Base-by-base conservation (phyloP, 2,888 invertebrate genomes). In the Gymnocheta viridis region DNA sequence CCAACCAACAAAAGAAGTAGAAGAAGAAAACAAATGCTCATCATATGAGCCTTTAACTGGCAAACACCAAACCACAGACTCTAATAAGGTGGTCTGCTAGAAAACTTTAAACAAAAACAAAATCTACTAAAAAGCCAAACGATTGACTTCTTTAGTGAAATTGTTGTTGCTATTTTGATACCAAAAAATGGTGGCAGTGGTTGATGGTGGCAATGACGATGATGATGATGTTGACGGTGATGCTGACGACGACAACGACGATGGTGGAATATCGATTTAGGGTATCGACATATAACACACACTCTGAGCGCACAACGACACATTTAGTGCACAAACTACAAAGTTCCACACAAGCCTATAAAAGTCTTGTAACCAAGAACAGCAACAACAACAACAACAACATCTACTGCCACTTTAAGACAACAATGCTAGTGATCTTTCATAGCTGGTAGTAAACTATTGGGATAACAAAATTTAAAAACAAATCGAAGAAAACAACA, bases 31-130 rank as follows among this genome's bases (percentile, higher is more conserved):
- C 29, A 64, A 22, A 19, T 19, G n/a, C n/a, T 66, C 47, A 44
- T 51, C 54, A 56, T 54, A 76, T 76, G 22, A 38, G 62, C 38
- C 32, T 74, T 62, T 38, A 19, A 60, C 27, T 29, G 69, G n/a
- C 54, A 47, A 54, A 69, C 47, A 47, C 29, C 32, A 62, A 24
- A 80, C 56, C 41, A 49, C 69, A 82, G 35, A 70, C 81, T 80
- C 73, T 76, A 47, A 76, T 69, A 76, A 76, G 84, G 84, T 84
- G 84, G 84, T 84, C 84, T 77, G 44, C 74, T 62, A 69, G 74
- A 54, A 60, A 67, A 60, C 27, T 38, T 10, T 19, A 66, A 56
- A 67, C 27, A 29, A 54, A 38, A 76, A 76, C 5, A 47, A 79
- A 22, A 67, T 69, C 72, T 27, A 58, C 66, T 17, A 17, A 41